phyloP scores from a whole-genome alignment of 2,888 invertebrate genomes.

The Trissolcus japonicus region DNA sequence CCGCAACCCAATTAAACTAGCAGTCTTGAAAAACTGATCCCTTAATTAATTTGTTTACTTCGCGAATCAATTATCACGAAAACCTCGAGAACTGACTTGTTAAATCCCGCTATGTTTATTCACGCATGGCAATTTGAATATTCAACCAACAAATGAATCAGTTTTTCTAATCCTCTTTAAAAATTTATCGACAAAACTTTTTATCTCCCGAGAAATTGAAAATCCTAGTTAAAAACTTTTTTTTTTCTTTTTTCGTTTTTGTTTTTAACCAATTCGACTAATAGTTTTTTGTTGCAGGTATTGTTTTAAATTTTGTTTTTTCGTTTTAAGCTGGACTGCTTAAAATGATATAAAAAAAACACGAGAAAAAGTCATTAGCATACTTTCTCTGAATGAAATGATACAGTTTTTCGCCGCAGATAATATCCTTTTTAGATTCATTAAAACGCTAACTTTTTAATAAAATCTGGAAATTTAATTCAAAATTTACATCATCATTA shows the following conservation, averaged over 20 bases:
- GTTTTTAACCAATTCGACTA: too few relatives aligned
- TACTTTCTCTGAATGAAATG: neutral
- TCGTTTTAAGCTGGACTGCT: neutral
- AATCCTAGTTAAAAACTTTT: too few relatives aligned
- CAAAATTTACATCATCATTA: too few relatives aligned
- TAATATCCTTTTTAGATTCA: constrained; percentile 1
- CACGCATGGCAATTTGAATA: neutral
- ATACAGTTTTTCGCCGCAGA: neutral
- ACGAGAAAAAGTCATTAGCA: constrained; percentile 1
- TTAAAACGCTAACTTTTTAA: neutral
- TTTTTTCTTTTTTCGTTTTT: too few relatives aligned
- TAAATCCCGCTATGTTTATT: neutral
- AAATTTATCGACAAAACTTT: too few relatives aligned
- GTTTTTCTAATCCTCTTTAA: too few relatives aligned
- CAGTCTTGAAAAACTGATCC: constrained; percentile 17
- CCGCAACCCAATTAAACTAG: constrained; percentile 19
- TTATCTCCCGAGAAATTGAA: too few relatives aligned
- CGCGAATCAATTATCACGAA: constrained; percentile 7
- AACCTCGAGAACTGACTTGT: neutral
- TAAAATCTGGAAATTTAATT: too few relatives aligned
- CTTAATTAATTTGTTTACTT: constrained; percentile 22
- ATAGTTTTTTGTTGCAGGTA: too few relatives aligned
- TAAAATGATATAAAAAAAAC: neutral
- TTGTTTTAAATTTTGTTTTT: neutral
- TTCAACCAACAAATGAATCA: neutral